These are phyloP conservation scores for Drosophila chauvacae DNA, from an alignment of 1,140 invertebrate species.

Conservation along the genomic window DNA sequence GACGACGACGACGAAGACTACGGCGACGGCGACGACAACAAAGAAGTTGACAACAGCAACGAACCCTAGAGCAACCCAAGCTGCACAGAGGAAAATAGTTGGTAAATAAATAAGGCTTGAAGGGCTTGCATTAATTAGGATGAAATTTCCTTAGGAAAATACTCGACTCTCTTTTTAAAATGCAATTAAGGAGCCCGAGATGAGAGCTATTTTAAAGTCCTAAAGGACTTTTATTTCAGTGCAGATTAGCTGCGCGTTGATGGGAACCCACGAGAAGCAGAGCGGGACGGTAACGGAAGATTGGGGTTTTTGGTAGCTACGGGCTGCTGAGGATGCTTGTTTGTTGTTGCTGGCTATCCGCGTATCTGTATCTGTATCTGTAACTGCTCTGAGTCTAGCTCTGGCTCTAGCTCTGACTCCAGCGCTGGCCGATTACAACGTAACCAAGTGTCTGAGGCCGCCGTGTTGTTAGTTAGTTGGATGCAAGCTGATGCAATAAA, in stretches of 20 bases:
- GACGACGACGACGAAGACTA: conserved; percentile 11
- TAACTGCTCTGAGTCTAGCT: conserved; percentile 1
- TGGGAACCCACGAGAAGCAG: conserved; percentile 31
- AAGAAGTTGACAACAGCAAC: conserved; percentile 58
- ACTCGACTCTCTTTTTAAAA: not conserved
- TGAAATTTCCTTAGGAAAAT: no score
- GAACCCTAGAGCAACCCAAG: conserved; percentile 27
- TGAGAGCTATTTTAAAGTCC: not conserved
- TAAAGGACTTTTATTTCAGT: not conserved
- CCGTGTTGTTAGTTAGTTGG: conserved; percentile 44
- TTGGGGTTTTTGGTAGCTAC: conserved; percentile 62
- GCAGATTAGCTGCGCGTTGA: conserved; percentile 42
- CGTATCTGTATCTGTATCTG: conserved; percentile 52
- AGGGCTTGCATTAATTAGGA: no score
- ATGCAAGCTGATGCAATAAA: conserved; percentile 67
- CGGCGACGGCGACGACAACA: conserved; percentile 38
- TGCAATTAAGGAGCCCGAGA: not conserved
- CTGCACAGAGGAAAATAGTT: conserved; percentile 34
- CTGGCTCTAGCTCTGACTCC: not conserved
- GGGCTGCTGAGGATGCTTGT: conserved; percentile 78
- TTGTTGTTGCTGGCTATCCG: conserved; percentile 43
- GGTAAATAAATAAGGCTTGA: conserved; percentile 16
- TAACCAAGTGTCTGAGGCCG: conserved; percentile 58
- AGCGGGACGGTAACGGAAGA: conserved; percentile 20
- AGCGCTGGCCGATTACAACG: conserved; percentile 57